These are phyloP conservation scores for Eupeodes luniger DNA, from an alignment of 2,888 invertebrate species.

Conservation along the genomic window DNA sequence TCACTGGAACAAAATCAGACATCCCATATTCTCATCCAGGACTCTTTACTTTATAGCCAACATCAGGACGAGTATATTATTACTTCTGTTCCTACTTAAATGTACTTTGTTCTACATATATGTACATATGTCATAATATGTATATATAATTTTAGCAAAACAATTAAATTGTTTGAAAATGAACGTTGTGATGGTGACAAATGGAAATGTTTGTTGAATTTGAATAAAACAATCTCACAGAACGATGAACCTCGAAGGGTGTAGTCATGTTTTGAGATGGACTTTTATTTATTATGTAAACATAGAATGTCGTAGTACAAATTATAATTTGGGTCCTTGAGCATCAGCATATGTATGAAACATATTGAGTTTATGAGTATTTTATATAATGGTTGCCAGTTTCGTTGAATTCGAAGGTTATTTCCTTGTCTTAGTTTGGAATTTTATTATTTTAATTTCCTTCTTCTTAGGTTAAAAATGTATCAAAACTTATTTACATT, in stretches of 20 bases:
- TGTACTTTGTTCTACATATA: no score
- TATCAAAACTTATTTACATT: no score
- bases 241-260: background rate
- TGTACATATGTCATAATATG: no score
- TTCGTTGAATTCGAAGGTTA: background rate
- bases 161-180: slow-evolving; percentile 29
- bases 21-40: background rate
- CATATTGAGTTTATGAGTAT: background rate
- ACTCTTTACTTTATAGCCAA: background rate
- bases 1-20: background rate
- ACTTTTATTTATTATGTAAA: slow-evolving; percentile 18
- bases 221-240: background rate
- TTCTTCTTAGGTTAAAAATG: no score
- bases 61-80: no score
- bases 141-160: background rate
- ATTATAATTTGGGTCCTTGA: background rate
- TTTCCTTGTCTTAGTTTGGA: no score
- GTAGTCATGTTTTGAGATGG: background rate
- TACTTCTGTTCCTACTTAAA: background rate
- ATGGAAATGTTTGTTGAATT: slow-evolving; percentile 12
- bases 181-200: background rate
- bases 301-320: background rate
- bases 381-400: background rate
- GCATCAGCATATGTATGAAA: background rate
- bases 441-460: no score